phyloP scores from a whole-genome alignment of 2,797 vertebrate genomes.

The Enteromius paludinosus region DNA sequence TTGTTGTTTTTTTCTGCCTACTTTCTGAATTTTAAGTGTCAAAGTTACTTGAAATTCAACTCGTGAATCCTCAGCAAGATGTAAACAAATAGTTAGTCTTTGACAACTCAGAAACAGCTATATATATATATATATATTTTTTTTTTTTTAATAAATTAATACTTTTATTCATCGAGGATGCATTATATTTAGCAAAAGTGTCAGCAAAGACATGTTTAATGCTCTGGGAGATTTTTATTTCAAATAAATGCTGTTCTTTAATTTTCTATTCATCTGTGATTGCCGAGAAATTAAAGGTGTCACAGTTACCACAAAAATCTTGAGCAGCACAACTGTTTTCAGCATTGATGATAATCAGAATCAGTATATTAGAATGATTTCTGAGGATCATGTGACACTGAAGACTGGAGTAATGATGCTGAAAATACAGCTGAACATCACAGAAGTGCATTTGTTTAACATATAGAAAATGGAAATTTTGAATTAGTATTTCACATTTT shows the following conservation, averaged over 20 bases:
- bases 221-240: background rate
- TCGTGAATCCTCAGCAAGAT: background rate
- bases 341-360: too few species aligned
- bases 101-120: background rate
- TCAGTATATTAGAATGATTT: background rate
- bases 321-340: too few species aligned
- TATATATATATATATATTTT: too few species aligned
- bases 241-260: background rate
- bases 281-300: background rate
- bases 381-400: background rate
- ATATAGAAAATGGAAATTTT: background rate
- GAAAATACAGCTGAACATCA: background rate
- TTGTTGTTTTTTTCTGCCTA: background rate
- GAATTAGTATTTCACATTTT: background rate
- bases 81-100: background rate
- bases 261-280: background rate
- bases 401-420: background rate
- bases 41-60: slow-evolving; percentile 4
- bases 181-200: too few species aligned
- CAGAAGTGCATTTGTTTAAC: background rate
- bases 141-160: background rate
- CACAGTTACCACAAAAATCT: background rate
- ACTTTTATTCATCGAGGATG: background rate
- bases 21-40: slow-evolving; percentile 23
- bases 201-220: background rate